Evolutionary conservation across 2,797 vertebrate species (phyloP), one percentile per base, ranked within the genome.

Genomic region (Zenarchopterus dispar): DNA sequence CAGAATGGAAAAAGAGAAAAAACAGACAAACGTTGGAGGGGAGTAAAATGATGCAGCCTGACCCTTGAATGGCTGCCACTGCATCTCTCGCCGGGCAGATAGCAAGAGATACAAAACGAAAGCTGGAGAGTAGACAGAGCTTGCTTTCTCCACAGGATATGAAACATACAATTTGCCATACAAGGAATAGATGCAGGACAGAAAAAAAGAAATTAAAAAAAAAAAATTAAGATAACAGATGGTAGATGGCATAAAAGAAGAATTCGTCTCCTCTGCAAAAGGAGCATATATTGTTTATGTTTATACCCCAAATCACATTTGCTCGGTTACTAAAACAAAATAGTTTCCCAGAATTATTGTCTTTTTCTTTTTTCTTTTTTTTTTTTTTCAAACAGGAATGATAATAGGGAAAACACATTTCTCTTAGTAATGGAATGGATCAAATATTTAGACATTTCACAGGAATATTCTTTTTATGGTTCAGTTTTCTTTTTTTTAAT

Each of bases 361-460:
- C 81, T 84, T 86, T 89, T 28, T 28, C 28, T 28, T 28, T 80
- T 84, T 84, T 70, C 67, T 77, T 85, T 86, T 79, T 90, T 84
- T 70, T 70, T 77, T 85, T 86, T 79, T 90, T 82, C 82, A 82
- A 89, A 88, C 86, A 87, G 85, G 88, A 86, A 91, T 88, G 88
- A 82, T 86, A 84, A 64, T 68, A 84, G 89, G 92, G 91, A 87
- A 93, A 93, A 92, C 89, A 93, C 89, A 82, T 88, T 87, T 89
- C 82, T 90, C 87, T 86, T 89, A 89, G 86, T 90, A 89, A 92
- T 94, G 92, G 92, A 80, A 93, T 92, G 92, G 90, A 87, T 93
- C 91, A 94, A 94, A 94, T 94, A 94, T 94, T 94, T 91, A 94
- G 93, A 94, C 93, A 93, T 94, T 94, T 93, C 93, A 94, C 93